These are phyloP conservation scores for Lagocephalus sceleratus DNA, from an alignment of 2,797 vertebrate species.

Conservation along the genomic window DNA sequence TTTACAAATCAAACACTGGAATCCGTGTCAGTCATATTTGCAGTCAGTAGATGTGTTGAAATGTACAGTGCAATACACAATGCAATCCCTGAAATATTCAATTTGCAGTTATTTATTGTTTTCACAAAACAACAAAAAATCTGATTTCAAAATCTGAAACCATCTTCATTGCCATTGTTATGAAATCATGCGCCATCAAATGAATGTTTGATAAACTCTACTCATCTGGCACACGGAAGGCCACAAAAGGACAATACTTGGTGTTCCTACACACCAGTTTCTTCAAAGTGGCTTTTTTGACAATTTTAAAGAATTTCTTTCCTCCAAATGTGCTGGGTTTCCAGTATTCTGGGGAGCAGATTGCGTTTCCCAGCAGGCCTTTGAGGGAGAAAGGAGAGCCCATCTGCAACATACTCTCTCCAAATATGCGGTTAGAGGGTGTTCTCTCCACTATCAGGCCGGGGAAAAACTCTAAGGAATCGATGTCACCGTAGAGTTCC, in stretches of 20 bases:
- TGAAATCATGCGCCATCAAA: no score
- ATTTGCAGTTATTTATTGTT: no score
- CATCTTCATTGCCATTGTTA: no score
- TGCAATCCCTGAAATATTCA: no score
- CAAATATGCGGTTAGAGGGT: conserved; percentile 79
- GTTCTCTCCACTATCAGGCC: conserved; percentile 87
- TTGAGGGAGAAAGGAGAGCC: conserved; percentile 95
- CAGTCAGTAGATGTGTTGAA: no score
- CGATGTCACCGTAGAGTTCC: conserved; percentile 88
- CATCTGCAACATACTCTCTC: conserved; percentile 95
- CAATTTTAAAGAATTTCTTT: conserved; percentile 81
- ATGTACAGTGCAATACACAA: no score
- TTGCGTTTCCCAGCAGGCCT: conserved; percentile 91
- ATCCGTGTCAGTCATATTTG: no score
- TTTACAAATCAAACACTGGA: no score
- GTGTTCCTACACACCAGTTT: conserved; percentile 89
- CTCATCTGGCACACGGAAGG: conserved; percentile 76
- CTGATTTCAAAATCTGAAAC: no score
- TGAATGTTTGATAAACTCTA: conserved; percentile 70
- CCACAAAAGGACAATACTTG: conserved; percentile 86
- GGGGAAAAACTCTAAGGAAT: conserved; percentile 88
- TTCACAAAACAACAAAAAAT: no score
- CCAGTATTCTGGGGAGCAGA: conserved; percentile 96
- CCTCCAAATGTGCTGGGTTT: conserved; percentile 96
- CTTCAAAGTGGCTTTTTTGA: conserved; percentile 83